phyloP scores from a whole-genome alignment of 2,113 vertebrate species.

The Coptodon bakossiorum region DNA sequence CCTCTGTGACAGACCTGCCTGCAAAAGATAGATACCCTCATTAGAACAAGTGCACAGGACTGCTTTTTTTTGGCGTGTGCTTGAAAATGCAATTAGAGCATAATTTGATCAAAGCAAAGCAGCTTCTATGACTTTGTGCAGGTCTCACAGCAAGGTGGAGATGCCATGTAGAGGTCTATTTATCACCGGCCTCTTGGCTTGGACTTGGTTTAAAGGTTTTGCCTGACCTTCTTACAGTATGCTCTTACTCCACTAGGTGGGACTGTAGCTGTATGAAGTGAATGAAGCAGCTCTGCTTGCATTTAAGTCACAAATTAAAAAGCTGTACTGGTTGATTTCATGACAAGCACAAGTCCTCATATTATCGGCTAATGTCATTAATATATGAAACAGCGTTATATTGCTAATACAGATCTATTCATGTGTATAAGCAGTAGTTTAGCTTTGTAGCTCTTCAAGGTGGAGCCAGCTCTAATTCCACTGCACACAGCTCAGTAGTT shows the following conservation, averaged over 20 bases:
- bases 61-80: not conserved
- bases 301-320: rapidly evolving
- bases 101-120: not conserved
- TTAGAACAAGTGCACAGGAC: constrained; percentile 16
- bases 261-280: not conserved
- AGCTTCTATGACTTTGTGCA: not conserved
- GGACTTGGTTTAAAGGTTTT: not conserved
- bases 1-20: not conserved
- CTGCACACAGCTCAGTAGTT: not conserved
- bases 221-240: not conserved
- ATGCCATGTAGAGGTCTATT: not conserved
- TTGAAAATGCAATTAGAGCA: not conserved
- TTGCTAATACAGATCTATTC: not conserved
- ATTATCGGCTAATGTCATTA: not conserved
- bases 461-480: not conserved
- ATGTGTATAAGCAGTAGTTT: not conserved
- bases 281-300: not conserved
- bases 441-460: not conserved
- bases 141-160: not conserved
- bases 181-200: not conserved
- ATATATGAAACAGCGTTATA: not conserved
- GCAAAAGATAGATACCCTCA: constrained; percentile 2
- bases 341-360: not conserved
- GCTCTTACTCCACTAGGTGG: constrained; percentile 13
- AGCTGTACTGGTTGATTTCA: not conserved